A percentile compares a stretch with the other conserved stretches of the same genome.
These are phyloP conservation scores for Sclerodermus sp. DNA, from an alignment of 2,888 invertebrate genomes.

Conservation along the genomic window DNA sequence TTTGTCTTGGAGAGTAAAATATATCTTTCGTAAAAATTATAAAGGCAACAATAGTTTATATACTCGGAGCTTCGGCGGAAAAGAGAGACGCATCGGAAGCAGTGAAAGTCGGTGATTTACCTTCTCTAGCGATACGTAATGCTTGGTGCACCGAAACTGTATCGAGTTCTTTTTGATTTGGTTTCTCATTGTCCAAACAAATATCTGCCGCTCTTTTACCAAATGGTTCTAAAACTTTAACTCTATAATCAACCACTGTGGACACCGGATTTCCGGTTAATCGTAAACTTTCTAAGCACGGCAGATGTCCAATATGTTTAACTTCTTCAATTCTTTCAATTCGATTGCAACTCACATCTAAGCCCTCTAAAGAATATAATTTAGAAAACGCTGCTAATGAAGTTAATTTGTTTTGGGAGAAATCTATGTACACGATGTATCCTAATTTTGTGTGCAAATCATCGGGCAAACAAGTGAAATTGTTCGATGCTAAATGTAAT, in stretches of 20 bases:
- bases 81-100: constrained; percentile 59
- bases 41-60: constrained; percentile 21
- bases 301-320: constrained; percentile 75
- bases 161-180: constrained; percentile 86
- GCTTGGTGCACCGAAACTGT: constrained; percentile 90
- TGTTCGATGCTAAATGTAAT: constrained; percentile 75
- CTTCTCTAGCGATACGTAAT: constrained; percentile 74
- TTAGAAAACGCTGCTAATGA: constrained; percentile 75
- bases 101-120: constrained; percentile 65
- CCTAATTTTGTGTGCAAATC: constrained; percentile 85
- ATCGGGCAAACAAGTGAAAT: constrained; percentile 71
- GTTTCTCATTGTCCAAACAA: constrained; percentile 83
- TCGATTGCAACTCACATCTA: constrained; percentile 86
- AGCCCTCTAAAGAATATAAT: constrained; percentile 80
- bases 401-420: constrained; percentile 82
- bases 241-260: constrained; percentile 83
- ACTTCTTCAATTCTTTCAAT: constrained; percentile 82
- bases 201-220: constrained; percentile 81
- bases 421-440: constrained; percentile 80
- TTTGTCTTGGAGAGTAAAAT: background rate
- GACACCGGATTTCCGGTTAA: constrained; percentile 90
- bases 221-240: constrained; percentile 86
- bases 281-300: constrained; percentile 83
- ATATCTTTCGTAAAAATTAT: background rate
- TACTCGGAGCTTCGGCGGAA: constrained; percentile 50